Conservation (phyloP, 2,797 vertebrate species). For the Atherinosoma microstoma region DNA sequence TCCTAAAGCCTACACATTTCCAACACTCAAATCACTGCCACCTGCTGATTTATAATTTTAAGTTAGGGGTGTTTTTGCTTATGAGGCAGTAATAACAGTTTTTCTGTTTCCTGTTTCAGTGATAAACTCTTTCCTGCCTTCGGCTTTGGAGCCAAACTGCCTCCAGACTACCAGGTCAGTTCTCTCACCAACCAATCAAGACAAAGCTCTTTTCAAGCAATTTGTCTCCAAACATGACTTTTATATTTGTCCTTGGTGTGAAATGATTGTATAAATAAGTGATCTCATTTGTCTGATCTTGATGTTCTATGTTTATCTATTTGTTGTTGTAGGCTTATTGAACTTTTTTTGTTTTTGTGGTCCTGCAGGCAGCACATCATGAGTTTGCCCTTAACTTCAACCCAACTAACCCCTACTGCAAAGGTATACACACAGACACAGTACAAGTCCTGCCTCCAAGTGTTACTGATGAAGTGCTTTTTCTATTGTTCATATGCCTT, state of each 20-base stretch:
- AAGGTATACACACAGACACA: constrained; percentile 80
- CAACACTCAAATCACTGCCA: not conserved
- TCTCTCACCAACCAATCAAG: constrained; percentile 13
- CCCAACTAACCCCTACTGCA: constrained; percentile 88
- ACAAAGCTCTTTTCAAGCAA: not conserved
- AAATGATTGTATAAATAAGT: not conserved
- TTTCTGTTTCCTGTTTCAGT: constrained; percentile 71
- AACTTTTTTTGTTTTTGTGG: constrained; percentile 32
- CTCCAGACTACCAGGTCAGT: constrained; percentile 90
- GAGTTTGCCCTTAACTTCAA: constrained; percentile 97
- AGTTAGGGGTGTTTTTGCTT: not conserved
- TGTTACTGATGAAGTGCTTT: not conserved
- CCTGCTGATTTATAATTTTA: not conserved
- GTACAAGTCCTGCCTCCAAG: not conserved
- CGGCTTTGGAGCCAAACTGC: constrained; percentile 94
- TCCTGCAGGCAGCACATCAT: constrained; percentile 87
- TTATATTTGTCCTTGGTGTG: not conserved
- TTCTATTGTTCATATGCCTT: not conserved
- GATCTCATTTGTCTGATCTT: not conserved
- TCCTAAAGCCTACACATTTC: not conserved
- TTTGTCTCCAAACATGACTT: not conserved
- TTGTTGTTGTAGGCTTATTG: not conserved
- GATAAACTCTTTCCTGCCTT: constrained; percentile 95
- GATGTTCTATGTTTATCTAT: not conserved
- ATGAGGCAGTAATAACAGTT: not conserved